A percentile compares a stretch with the other conserved stretches of the same genome.
Evolutionary conservation across 30 jellyfish, hydroid and myxozoan genomes (phyloP).

Genomic region (Hydra vulgaris): DNA sequence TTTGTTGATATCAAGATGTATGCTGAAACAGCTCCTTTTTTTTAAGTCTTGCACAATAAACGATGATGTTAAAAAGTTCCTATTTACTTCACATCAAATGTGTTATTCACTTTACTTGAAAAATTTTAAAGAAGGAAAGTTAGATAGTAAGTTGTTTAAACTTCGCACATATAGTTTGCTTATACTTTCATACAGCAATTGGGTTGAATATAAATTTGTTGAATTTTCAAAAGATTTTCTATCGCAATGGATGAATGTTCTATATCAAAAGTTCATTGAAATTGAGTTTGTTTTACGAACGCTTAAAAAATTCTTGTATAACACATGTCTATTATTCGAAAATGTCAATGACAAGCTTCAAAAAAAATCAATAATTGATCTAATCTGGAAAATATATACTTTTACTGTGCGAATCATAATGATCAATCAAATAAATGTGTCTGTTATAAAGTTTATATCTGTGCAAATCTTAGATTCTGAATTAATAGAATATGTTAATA

Average conservation of each 20-base stretch:
- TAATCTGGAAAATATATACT: background rate
- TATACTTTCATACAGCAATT: slow-evolving; percentile 6
- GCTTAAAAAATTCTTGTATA: background rate
- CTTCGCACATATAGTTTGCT: slow-evolving; percentile 9
- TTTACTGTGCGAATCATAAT: background rate
- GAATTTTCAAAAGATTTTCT: background rate
- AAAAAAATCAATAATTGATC: background rate
- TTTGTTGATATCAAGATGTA: background rate
- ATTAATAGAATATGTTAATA: too few relatives aligned
- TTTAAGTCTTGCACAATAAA: background rate
- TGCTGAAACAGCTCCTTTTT: background rate
- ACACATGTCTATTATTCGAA: background rate
- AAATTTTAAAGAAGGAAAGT: background rate
- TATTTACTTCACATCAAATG: slow-evolving; percentile 24
- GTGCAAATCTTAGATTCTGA: background rate
- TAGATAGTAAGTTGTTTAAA: background rate
- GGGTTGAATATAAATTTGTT: slow-evolving; percentile 9
- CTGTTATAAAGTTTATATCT: background rate
- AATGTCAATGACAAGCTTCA: background rate
- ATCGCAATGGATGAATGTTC: slow-evolving; percentile 2
- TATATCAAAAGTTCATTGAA: background rate
- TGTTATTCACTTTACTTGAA: slow-evolving; percentile 9
- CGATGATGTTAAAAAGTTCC: background rate
- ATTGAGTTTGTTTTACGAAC: background rate
- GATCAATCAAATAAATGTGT: background rate